phyloP scores from a whole-genome alignment of 2,797 vertebrate genomes.

The Adelosebastes latens region DNA sequence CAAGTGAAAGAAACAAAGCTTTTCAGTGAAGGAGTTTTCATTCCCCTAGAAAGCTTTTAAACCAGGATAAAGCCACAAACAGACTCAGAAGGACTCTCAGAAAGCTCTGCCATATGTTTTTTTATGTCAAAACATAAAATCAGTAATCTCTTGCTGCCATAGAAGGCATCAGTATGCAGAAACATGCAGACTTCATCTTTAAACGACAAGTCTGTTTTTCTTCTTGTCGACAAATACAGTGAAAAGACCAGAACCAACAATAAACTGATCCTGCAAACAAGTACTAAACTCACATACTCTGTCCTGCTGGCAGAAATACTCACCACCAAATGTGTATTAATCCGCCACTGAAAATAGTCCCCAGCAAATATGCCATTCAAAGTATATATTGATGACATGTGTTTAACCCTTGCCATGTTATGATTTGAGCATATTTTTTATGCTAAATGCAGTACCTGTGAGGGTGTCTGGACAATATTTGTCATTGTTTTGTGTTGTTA shows the following conservation, averaged over 20 bases:
- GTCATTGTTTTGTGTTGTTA: too few relatives aligned
- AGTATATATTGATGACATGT: neutral
- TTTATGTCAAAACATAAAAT: neutral
- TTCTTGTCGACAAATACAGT: neutral
- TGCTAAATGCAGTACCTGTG: too few relatives aligned
- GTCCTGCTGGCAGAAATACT: neutral
- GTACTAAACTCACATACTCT: neutral
- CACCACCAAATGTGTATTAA: neutral
- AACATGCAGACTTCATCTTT: neutral
- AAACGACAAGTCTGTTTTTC: neutral
- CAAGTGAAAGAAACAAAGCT: neutral
- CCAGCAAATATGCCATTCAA: too few relatives aligned
- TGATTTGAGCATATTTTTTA: too few relatives aligned
- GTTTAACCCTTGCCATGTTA: too few relatives aligned
- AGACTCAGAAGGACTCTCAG: too few relatives aligned
- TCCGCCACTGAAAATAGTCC: neutral
- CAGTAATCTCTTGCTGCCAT: neutral
- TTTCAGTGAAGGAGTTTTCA: neutral
- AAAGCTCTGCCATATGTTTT: neutral
- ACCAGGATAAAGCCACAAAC: neutral
- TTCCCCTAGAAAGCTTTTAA: neutral
- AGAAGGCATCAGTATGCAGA: neutral
- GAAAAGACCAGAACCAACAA: neutral
- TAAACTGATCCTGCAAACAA: neutral
- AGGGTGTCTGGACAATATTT: too few relatives aligned